Base-by-base conservation (phyloP, 2,888 invertebrate species). In the Myathropa florea region DNA sequence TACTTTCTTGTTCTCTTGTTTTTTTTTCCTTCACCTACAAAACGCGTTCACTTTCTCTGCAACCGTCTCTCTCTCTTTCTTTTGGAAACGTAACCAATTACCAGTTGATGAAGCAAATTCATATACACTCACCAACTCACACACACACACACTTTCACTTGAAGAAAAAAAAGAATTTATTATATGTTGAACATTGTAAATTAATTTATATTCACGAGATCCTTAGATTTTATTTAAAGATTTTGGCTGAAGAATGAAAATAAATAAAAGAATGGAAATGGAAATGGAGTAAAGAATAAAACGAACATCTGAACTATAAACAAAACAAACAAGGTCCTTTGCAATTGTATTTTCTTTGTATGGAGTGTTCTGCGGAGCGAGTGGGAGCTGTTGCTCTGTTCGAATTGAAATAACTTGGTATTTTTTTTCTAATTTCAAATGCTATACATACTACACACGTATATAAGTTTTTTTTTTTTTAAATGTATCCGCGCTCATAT, bases 191-290 rank as follows among this genome's bases (percentile, higher is more conserved):
- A 72, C 72, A 85, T 81, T 85, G 85, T 85, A 85, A 72, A 85
- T 85, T 85, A 72, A 81, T 81, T 85, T 67, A 73, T 82, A 77
- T 78, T 78, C 72, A 85, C 82, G 39, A 73, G 73, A 85, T 85
- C 77, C 57, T 77, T 81, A 75, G 70, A 81, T 67, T 63, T 75
- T 55, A 68, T 78, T 82, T 78, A 78, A 78, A 73, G 82, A 85
- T 85, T 85, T 85, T 77, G 72, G 72, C 46, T 85, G 61, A 60
- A 75, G 26, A 65, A 39, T 26, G 53, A 60, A 68, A 60, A 60
- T 71, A 65, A 73, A 65, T 4, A 72, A 65, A 67, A 76, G 33
- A 36, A 28, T 59, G 64, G 63, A 76, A 36, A 24, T 24, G 36
- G 67, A 78, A 26, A 53, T 80, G 72, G 65, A 80, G 53, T 72